Percentiles rank a stretch among this genome's conserved stretches.
Conservation (phyloP, 2,888 invertebrate species). For the Agonopterix heracliana region DNA sequence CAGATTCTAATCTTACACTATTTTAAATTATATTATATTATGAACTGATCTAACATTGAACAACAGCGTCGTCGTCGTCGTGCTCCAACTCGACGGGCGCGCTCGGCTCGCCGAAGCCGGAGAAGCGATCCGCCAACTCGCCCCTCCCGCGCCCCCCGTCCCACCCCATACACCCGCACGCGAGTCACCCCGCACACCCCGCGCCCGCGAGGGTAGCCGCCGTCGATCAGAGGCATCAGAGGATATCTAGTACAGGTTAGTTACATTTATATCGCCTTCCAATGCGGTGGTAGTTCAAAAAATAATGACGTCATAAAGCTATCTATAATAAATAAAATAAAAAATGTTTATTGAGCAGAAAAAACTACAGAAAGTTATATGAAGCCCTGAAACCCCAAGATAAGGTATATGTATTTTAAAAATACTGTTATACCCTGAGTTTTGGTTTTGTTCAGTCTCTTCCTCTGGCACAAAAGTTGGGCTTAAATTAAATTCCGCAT, state of each 20-base stretch:
- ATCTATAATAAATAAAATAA: no score
- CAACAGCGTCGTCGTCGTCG: slow-evolving; percentile 81
- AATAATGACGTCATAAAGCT: no score
- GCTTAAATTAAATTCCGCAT: no score
- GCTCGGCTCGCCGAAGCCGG: slow-evolving; percentile 91
- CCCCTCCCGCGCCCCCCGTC: slow-evolving; percentile 88
- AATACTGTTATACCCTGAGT: no score
- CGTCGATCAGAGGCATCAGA: slow-evolving; percentile 40
- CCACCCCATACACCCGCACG: slow-evolving; percentile 15
- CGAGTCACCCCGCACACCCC: slow-evolving; percentile 10
- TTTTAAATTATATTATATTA: no score
- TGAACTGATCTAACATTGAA: not conserved
- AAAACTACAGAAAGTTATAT: no score
- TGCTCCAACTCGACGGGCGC: slow-evolving; percentile 83
- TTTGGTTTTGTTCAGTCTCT: no score
- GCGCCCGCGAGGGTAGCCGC: slow-evolving; percentile 32
- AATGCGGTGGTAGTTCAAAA: not conserved
- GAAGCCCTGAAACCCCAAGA: no score
- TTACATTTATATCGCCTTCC: not conserved
- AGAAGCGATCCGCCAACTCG: slow-evolving; percentile 92
- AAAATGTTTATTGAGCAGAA: no score
- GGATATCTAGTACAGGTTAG: slow-evolving; percentile 65
- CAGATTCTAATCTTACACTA: no score
- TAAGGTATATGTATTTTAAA: no score
- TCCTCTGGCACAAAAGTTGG: no score